phyloP scores from a whole-genome alignment of 2,888 invertebrate species.

The Heteromurus nitidus region DNA sequence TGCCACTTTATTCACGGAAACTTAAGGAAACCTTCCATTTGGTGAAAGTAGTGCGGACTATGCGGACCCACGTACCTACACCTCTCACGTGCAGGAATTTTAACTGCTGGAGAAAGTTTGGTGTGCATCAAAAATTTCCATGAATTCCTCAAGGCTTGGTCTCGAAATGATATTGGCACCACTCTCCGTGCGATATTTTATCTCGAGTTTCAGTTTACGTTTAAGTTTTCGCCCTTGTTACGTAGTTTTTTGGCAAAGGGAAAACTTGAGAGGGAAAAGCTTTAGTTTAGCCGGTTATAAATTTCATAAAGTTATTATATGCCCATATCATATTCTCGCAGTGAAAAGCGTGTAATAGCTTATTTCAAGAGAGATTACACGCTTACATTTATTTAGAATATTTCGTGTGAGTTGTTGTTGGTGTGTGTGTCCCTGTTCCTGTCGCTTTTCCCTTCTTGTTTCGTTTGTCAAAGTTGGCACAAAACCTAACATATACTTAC shows the following conservation, averaged over 20 bases:
- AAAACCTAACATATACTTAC: conserved; percentile 13
- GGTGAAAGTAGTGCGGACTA: conserved; percentile 33
- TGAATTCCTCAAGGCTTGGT: conserved; percentile 16
- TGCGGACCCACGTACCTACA: too few relatives aligned
- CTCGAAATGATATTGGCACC: not conserved
- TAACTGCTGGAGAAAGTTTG: conserved; percentile 50
- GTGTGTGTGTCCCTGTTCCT: conserved; percentile 30
- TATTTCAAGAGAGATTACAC: conserved; percentile 61
- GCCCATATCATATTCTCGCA: conserved; percentile 48
- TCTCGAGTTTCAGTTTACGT: conserved; percentile 29
- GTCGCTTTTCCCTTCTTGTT: conserved; percentile 60
- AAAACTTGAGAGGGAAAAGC: conserved; percentile 42
- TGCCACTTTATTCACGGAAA: conserved; percentile 21
- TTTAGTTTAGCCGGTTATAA: conserved; percentile 23
- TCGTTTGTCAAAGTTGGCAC: conserved; percentile 62
- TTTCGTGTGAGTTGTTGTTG: conserved; percentile 34
- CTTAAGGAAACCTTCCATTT: not conserved
- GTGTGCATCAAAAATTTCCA: not conserved
- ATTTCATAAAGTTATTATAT: conserved; percentile 57
- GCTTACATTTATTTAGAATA: conserved; percentile 61
- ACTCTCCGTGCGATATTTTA: not conserved
- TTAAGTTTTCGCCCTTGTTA: conserved; percentile 44
- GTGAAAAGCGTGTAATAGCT: conserved; percentile 55
- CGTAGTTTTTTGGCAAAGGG: conserved; percentile 52
- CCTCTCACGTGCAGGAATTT: conserved; percentile 54